These are phyloP conservation scores for Heterochromis multidens DNA, from an alignment of 2,113 vertebrate genomes.

Conservation along the genomic window DNA sequence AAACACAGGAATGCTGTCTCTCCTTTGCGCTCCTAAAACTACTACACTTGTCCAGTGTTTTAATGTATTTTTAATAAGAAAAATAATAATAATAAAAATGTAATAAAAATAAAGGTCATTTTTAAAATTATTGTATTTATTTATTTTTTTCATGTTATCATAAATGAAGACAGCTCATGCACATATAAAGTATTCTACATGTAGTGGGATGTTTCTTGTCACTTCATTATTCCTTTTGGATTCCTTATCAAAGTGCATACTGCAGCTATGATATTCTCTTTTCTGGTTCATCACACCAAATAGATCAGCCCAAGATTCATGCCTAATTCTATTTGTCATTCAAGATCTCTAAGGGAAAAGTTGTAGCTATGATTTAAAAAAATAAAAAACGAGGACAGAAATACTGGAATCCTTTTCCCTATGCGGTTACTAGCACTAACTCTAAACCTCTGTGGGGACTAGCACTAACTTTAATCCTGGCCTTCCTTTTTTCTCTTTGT, in stretches of 20 bases:
- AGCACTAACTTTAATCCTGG: neutral
- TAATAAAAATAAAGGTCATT: neutral
- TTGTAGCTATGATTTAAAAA: neutral
- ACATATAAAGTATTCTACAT: conserved; percentile 1
- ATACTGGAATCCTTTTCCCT: conserved; percentile 5
- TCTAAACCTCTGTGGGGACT: neutral
- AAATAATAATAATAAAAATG: neutral
- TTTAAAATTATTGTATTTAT: fast-evolving
- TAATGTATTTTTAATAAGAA: neutral
- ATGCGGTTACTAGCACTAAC: conserved; percentile 9
- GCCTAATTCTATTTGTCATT: conserved; percentile 47
- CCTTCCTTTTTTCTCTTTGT: neutral
- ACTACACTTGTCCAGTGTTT: neutral
- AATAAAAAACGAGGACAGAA: conserved; percentile 8
- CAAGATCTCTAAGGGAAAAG: conserved; percentile 19
- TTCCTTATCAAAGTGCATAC: conserved; percentile 59
- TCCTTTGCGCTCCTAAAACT: neutral
- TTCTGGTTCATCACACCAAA: conserved; percentile 48
- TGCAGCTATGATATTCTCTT: conserved; percentile 34
- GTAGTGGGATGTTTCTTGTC: neutral
- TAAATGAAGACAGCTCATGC: conserved; percentile 1
- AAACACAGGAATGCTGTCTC: neutral
- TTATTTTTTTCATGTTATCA: neutral
- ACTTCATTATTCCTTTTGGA: conserved; percentile 54
- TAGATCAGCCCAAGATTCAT: conserved; percentile 40